A percentile compares a stretch with the other conserved stretches of the same genome.
Conservation (phyloP, 2,797 vertebrate genomes). For the Chanos chanos region DNA sequence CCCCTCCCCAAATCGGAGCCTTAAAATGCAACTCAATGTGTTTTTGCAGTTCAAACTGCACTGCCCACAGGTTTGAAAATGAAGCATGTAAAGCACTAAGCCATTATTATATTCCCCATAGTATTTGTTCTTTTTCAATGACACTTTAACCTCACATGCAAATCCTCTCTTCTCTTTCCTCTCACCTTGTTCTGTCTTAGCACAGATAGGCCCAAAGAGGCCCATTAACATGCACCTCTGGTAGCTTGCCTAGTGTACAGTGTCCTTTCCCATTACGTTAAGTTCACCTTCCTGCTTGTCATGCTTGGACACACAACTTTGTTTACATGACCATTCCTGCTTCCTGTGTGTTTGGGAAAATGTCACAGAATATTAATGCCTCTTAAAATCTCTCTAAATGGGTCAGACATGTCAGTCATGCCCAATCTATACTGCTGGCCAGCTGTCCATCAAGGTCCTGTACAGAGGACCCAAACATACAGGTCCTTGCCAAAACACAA, state of each 20-base stretch:
- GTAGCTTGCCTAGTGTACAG: conserved; percentile 54
- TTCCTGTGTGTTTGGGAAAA: conserved; percentile 61
- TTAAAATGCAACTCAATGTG: too few species aligned
- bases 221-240: conserved; percentile 66
- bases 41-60: too few species aligned
- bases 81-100: too few species aligned
- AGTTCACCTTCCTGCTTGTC: conserved; percentile 59
- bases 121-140: too few species aligned
- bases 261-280: conserved; percentile 64
- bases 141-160: conserved; percentile 67
- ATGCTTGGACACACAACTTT: conserved; percentile 50
- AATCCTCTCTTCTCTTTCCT: conserved; percentile 60
- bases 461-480: conserved; percentile 27
- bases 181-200: conserved; percentile 52
- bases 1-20: too few species aligned
- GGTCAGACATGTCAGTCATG: conserved; percentile 55
- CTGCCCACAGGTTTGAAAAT: too few species aligned
- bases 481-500: conserved; percentile 1
- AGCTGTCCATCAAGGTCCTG: conserved; percentile 50
- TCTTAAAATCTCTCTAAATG: conserved; percentile 56
- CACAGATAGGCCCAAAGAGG: conserved; percentile 55
- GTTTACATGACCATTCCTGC: conserved; percentile 61
- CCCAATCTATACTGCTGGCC: conserved; percentile 48
- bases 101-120: too few species aligned
- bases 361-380: conserved; percentile 74